Evolutionary conservation across 2,113 vertebrate species (phyloP), one percentile per base, ranked within the genome.

Genomic region (Tursiops truncatus): DNA sequence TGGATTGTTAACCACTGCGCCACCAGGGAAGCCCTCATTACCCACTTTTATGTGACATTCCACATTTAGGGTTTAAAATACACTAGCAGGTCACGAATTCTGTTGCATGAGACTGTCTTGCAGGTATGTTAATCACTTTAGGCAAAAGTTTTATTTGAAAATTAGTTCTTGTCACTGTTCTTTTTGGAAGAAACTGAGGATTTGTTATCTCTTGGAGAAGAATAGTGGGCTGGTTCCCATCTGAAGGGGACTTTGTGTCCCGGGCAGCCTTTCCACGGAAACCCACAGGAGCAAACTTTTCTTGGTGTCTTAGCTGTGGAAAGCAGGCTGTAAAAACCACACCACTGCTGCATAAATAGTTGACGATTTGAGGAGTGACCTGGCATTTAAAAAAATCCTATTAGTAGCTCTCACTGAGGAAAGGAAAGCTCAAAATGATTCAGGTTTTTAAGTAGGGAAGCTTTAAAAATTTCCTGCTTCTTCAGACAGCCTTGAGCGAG

Each of bases 11-110:
- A 53, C 50, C 50, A 53, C 50, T 53, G 50, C 0, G 4, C 50
- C 50, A 53, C 15, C 50, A 53, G 50, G 50, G 50, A 53, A 53
- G 50, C 50, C 50, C 5, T 12, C 18, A 1, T 36, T 53, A 17
- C 56, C 33, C 80, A 9, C 50, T 47, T 77, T 50, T 5, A 41
- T 31, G 97, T 58, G 97, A 95, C 50, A 97, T 97, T 98, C 89
- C 93, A 28, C 71, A 18, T 7, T 50, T 12, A 62, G 91, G 63
- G 31, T 62, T 60, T 50, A 96, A 95, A 86, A 15, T 71, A 58
- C 85, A 38, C 38, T 2, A 5, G 82, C 89, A 74, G 86, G 60
- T 50, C 89, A 47, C 14, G 47, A 28, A 33, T 53, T 56, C 53
- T n/a, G 13, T 31, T 17, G 36, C 18, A 0, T 4, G 56, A 36